These are phyloP conservation scores for Pangasius larnaudii DNA, from an alignment of 2,797 vertebrate genomes.

Conservation along the genomic window DNA sequence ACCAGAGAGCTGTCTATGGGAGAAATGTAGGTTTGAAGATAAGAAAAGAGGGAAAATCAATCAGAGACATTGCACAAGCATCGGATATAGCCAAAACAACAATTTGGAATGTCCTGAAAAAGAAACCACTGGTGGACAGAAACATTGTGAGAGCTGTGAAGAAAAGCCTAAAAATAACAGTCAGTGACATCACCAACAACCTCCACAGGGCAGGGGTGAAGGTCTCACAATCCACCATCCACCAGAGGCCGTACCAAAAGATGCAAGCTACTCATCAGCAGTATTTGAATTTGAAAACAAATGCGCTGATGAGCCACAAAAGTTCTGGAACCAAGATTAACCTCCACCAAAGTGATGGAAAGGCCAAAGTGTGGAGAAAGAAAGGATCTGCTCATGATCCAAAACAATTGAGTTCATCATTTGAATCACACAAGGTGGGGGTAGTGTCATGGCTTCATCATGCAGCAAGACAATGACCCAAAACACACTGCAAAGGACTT, in stretches of 20 bases:
- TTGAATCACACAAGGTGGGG: background rate
- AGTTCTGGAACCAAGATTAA: background rate
- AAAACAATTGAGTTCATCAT: background rate
- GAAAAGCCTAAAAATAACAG: too few species aligned
- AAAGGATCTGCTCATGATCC: background rate
- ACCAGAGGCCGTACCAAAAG: background rate
- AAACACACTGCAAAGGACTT: background rate
- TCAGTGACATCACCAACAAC: background rate
- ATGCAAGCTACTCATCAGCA: background rate
- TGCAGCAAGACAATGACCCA: background rate
- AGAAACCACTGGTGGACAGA: background rate
- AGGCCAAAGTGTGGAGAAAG: background rate
- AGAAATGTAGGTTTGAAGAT: background rate
- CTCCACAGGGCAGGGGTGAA: background rate
- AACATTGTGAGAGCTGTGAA: background rate
- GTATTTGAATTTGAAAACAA: background rate
- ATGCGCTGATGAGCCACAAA: too few species aligned
- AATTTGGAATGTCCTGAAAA: background rate
- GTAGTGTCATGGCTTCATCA: background rate
- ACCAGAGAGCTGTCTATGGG: background rate
- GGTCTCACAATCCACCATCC: background rate
- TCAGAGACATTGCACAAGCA: too few species aligned
- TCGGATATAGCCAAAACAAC: background rate
- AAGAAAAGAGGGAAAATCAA: too few species aligned
- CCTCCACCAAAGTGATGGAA: background rate